phyloP scores from a whole-genome alignment of 2,797 vertebrate species.

The Moxostoma hubbsi region DNA sequence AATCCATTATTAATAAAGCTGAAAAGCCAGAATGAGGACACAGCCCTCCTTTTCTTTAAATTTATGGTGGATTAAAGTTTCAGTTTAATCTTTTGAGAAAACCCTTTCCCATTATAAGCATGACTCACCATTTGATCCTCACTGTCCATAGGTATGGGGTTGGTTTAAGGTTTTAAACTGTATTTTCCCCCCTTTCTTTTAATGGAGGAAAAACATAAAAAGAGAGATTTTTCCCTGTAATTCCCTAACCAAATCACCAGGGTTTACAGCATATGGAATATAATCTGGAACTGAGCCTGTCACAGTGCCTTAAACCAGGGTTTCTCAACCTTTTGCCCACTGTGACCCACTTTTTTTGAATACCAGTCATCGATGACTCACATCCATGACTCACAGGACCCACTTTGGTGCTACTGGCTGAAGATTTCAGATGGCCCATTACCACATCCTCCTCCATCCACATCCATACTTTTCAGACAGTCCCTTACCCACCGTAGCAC shows the following conservation, averaged over 20 bases:
- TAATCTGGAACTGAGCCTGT: conserved; percentile 68
- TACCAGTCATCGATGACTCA: too few relatives aligned
- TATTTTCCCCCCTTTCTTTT: not conserved
- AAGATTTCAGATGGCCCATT: too few relatives aligned
- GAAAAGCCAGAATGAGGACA: not conserved
- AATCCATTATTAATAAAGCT: not conserved
- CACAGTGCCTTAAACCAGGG: conserved; percentile 7
- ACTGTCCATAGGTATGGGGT: not conserved
- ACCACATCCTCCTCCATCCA: too few relatives aligned
- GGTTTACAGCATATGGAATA: conserved; percentile 57
- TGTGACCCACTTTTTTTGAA: too few relatives aligned
- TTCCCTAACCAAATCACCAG: conserved; percentile 65
- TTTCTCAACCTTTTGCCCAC: too few relatives aligned
- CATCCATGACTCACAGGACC: too few relatives aligned
- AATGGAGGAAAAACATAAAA: conserved; percentile 48
- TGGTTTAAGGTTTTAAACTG: not conserved
- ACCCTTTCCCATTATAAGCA: not conserved
- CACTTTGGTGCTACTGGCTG: too few relatives aligned
- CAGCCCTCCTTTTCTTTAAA: not conserved
- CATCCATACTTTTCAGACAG: too few relatives aligned
- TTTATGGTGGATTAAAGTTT: not conserved
- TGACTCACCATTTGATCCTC: not conserved
- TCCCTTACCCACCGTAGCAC: too few relatives aligned
- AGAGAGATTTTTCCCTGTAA: conserved; percentile 67
- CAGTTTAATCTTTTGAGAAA: not conserved